Conservation (phyloP, 2,888 invertebrate species). For the Lordiphosa andalusiaca region DNA sequence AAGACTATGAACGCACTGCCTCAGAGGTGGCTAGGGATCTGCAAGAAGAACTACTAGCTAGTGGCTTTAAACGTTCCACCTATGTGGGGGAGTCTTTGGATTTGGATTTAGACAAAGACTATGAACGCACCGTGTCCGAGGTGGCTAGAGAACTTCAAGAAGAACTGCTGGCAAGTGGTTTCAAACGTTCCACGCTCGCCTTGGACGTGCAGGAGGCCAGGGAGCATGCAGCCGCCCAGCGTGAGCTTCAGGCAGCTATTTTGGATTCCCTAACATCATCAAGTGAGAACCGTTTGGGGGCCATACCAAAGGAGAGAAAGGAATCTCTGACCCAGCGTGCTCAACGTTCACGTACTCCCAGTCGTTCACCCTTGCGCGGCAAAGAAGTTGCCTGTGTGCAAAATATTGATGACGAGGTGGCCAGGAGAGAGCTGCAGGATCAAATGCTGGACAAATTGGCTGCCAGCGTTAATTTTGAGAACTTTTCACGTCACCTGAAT, state of each 20-base stretch:
- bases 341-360: constrained; percentile 76
- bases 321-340: constrained; percentile 41
- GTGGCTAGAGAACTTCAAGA: constrained; percentile 73
- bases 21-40: constrained; percentile 19
- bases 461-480: constrained; percentile 69
- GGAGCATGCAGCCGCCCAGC: constrained; percentile 53
- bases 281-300: constrained; percentile 51
- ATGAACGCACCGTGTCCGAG: constrained; percentile 73
- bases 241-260: constrained; percentile 74
- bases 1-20: constrained; percentile 25
- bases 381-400: constrained; percentile 38
- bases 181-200: constrained; percentile 78
- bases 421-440: constrained; percentile 69
- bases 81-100: no score
- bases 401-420: constrained; percentile 57
- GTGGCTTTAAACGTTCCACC: no score
- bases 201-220: constrained; percentile 47
- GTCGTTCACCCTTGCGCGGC: constrained; percentile 71
- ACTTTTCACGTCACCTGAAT: constrained; percentile 71
- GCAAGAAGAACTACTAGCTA: no score
- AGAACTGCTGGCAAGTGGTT: constrained; percentile 64
- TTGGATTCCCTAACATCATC: constrained; percentile 63
- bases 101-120: constrained; percentile 28
- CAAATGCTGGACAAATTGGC: constrained; percentile 70
- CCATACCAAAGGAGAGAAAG: constrained; percentile 62